Base-by-base conservation (phyloP, 2,113 vertebrate species). In the Brienomyrus brachyistius region DNA sequence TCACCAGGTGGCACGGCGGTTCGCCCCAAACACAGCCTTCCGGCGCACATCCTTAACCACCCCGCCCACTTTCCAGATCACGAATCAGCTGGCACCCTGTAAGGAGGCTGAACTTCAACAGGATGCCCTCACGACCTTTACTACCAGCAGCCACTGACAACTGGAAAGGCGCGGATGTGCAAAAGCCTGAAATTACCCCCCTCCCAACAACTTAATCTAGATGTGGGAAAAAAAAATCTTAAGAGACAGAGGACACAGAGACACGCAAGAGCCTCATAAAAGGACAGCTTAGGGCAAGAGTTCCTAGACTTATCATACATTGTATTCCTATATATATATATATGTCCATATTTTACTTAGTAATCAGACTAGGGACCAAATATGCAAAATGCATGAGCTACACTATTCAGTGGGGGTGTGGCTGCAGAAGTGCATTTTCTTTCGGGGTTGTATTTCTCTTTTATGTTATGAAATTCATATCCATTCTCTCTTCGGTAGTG, bases 371-470 rank as follows among this genome's bases (percentile, higher is more conserved):
- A 40, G 31, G 11, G 15, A 31, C 31, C 35, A 40, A 77, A 77
- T 40, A 77, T 40, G 31, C 31, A 31, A 77, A 77, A 77, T 77
- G 31, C 70, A 77, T 77, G 27, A 35, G 70, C 15, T 74, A 35
- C 66, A 35, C 70, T 35, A 19, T 77, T 77, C 70, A 77, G 70
- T 5, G 50, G 89, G 87, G 86, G 89, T 66, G 90, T 90, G 87
- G 48, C 48, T 90, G 66, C 13, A 77, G 31, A 31, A 77, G 13
- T 35, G 31, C 15, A 77, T 77, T 77, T 77, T 15, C 70, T 17
- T 23, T n/a, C 62, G n/a, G 62, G 23, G n/a, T 66, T 31, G n/a
- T 4, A 66, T 66, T 66, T 66, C 8, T 66, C 62, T 9, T 35
- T 77, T 40, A 40, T 77, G 70, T 40, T 77, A 77, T 77, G 70